A percentile compares a stretch with the other conserved stretches of the same genome.
Evolutionary conservation across 2,797 vertebrate species (phyloP).

Genomic region (Lateolabrax maculatus): DNA sequence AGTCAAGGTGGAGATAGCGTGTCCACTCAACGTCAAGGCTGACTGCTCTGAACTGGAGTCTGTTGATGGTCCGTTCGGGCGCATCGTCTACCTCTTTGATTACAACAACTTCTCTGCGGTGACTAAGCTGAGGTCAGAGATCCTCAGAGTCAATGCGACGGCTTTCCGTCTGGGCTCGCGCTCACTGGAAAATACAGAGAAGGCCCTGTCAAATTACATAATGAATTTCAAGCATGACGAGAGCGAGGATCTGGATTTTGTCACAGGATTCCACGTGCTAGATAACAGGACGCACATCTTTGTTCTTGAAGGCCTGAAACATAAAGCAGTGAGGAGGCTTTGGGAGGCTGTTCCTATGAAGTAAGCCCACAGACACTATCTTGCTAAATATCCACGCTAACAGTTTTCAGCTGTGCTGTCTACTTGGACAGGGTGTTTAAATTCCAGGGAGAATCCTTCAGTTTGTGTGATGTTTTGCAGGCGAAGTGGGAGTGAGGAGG

Average conservation of each 20-base stretch:
- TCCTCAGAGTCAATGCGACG: slow-evolving; percentile 83
- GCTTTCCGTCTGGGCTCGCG: slow-evolving; percentile 78
- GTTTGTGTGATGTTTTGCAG: slow-evolving; percentile 73
- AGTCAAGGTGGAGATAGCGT: slow-evolving; percentile 85
- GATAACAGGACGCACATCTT: slow-evolving; percentile 87
- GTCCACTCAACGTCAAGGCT: slow-evolving; percentile 58
- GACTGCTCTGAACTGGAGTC: neutral
- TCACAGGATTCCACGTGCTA: slow-evolving; percentile 90
- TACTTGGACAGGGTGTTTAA: slow-evolving; percentile 28
- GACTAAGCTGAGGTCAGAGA: slow-evolving; percentile 77
- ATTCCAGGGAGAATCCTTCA: slow-evolving; percentile 49
- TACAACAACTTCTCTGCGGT: slow-evolving; percentile 65
- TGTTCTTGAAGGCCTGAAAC: slow-evolving; percentile 89
- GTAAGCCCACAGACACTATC: slow-evolving; percentile 75
- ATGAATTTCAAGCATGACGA: slow-evolving; percentile 67
- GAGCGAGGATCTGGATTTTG: slow-evolving; percentile 80
- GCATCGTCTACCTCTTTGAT: slow-evolving; percentile 85
- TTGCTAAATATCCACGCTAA: slow-evolving; percentile 31
- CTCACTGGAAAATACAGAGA: slow-evolving; percentile 54
- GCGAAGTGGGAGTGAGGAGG: slow-evolving; percentile 65
- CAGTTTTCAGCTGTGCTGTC: slow-evolving; percentile 57
- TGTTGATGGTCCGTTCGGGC: slow-evolving; percentile 75
- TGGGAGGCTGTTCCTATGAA: slow-evolving; percentile 85
- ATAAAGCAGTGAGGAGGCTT: slow-evolving; percentile 84
- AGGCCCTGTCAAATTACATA: slow-evolving; percentile 74